Evolutionary conservation across 2,797 vertebrate genomes (phyloP).

Genomic region (Etheostoma perlongum): DNA sequence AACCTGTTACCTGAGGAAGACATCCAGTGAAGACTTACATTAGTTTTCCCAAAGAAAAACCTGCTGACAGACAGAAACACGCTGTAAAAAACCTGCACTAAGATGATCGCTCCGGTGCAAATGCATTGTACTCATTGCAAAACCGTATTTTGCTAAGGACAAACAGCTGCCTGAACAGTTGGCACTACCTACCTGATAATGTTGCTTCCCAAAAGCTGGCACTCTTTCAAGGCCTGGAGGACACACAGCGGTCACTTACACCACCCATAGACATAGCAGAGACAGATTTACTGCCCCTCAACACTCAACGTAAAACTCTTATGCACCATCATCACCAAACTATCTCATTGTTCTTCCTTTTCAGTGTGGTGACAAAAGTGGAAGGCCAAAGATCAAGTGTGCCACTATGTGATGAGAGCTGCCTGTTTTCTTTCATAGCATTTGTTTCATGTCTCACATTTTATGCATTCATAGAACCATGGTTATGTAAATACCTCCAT

Average conservation of each 20-base stretch:
- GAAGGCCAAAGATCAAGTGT: constrained; percentile 35
- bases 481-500: constrained; percentile 1
- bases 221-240: constrained; percentile 71
- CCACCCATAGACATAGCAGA: constrained; percentile 41
- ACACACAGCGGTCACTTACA: constrained; percentile 70
- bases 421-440: not conserved
- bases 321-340: constrained; percentile 14
- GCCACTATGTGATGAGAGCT: constrained; percentile 44
- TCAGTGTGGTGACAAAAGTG: constrained; percentile 3
- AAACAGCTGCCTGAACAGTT: constrained; percentile 77
- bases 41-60: constrained; percentile 19
- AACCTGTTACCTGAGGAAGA: constrained; percentile 92
- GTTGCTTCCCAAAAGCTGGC: constrained; percentile 66
- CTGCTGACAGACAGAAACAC: constrained; percentile 25
- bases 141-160: constrained; percentile 62
- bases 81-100: not conserved
- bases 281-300: constrained; percentile 45
- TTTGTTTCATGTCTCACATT: constrained; percentile 13
- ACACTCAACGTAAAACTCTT: constrained; percentile 34
- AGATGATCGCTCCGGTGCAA: constrained; percentile 48
- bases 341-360: constrained; percentile 22
- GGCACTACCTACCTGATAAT: constrained; percentile 72
- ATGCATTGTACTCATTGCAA: constrained; percentile 58
- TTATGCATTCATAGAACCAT: not conserved
- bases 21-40: constrained; percentile 32